Base-by-base conservation (phyloP, 2,888 invertebrate genomes). In the Cheilosia impressa region DNA sequence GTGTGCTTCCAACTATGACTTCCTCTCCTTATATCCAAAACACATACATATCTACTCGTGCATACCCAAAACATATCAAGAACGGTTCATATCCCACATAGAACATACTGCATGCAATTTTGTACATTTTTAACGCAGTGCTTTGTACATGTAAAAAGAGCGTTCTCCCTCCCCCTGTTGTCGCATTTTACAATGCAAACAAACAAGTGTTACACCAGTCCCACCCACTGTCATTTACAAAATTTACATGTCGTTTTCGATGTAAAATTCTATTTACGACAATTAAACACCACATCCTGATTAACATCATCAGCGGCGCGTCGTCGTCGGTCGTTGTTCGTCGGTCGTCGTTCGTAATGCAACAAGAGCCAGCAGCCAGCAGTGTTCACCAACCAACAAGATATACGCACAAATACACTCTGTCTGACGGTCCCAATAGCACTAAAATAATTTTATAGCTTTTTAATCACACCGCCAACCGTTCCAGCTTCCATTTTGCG, bases 251-350 rank as follows among this genome's bases (percentile, higher is more conserved):
- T 69, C 69, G 27, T 63, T 80, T 53, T 65, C 79, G 55, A 66
- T 79, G 73, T 79, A 27, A 78, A 66, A 73, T 45, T 78, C 55
- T 65, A 69, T 79, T 79, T 69, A 79, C 73, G 79, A 58, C 69
- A 73, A 73, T 79, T 66, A 69, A 68, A 75, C 62, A 68, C 72
- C 78, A 45, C 71, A 75, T 73, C 78, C 52, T 69, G 68, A 73
- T 79, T 80, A 84, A 78, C 52, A 68, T 73, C 73, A 31, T 69
- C 62, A 47, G 34, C 53, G 22, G 24, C 38, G 17, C 38, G 15
- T 6, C 7, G 6, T 27, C 27, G 27, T 27, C 27, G 27, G 5
- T 27, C 27, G 5, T 27, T 6, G 27, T 6, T 34, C 43, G 63
- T 43, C n/a, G n/a, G 5, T 27, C 27, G 5, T 27, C 27, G 27